phyloP scores from a whole-genome alignment of 2,113 vertebrate species.

The Triplophysa siluroides region DNA sequence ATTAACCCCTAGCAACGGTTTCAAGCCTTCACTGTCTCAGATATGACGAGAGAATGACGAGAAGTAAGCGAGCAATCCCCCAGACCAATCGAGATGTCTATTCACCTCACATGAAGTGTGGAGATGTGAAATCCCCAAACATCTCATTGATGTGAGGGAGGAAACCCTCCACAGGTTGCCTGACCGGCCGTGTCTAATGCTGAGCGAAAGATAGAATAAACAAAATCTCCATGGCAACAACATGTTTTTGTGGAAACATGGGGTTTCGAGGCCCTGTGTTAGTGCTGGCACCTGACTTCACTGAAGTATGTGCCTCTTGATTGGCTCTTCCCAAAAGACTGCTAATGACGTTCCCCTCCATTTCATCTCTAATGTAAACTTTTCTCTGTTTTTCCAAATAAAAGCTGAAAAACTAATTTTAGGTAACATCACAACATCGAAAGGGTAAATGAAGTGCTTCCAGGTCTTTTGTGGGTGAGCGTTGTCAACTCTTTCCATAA shows the following conservation, averaged over 20 bases:
- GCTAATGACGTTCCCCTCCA: constrained; percentile 52
- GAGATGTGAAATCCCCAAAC: constrained; percentile 23
- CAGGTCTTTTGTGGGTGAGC: neutral
- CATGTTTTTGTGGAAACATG: constrained; percentile 12
- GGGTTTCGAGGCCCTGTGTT: constrained; percentile 44
- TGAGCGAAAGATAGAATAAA: constrained; percentile 45
- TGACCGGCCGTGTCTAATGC: constrained; percentile 46
- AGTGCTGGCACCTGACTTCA: constrained; percentile 46
- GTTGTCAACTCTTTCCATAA: constrained; percentile 9
- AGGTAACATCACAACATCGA: constrained; percentile 1
- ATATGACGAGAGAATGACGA: neutral
- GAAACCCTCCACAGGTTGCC: constrained; percentile 9
- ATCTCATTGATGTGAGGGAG: neutral
- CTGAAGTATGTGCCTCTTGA: constrained; percentile 45
- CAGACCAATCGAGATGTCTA: constrained; percentile 13
- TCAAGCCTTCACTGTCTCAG: neutral
- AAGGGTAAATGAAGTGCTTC: neutral
- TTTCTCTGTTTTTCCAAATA: constrained; percentile 21
- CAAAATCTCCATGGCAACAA: constrained; percentile 50
- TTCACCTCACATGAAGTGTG: neutral
- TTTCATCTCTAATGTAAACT: constrained; percentile 49
- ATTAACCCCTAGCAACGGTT: constrained; percentile 46
- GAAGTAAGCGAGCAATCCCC: neutral
- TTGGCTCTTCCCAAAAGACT: constrained; percentile 44
- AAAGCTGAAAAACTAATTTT: constrained; percentile 29